phyloP scores from a whole-genome alignment of 2,888 invertebrate genomes.

The Sialis lutaria region DNA sequence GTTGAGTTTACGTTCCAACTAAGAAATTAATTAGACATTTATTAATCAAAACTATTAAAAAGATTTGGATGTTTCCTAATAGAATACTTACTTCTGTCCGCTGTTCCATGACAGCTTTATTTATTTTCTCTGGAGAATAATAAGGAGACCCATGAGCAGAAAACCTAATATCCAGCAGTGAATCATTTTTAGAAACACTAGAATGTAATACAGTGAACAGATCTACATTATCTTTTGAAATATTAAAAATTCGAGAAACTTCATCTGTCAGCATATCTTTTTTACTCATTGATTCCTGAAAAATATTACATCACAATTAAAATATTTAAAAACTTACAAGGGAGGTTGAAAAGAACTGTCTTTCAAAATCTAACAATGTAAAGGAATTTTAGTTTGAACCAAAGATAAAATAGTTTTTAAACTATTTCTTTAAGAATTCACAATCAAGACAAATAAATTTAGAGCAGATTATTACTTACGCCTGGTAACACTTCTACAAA shows the following conservation, averaged over 20 bases:
- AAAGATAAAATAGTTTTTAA: background rate
- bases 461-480: constrained; percentile 19
- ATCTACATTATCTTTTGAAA: constrained; percentile 69
- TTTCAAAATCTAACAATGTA: constrained; percentile 1
- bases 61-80: background rate
- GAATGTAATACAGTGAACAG: constrained; percentile 79
- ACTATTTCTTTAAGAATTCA: background rate
- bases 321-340: no score
- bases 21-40: constrained; percentile 12
- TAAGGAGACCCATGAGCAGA: constrained; percentile 91
- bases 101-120: constrained; percentile 62
- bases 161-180: constrained; percentile 69
- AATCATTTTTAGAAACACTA: constrained; percentile 34
- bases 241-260: constrained; percentile 55
- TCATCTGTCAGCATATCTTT: constrained; percentile 44
- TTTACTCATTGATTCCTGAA: constrained; percentile 30
- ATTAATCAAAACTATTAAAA: constrained; percentile 3
- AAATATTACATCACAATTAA: no score
- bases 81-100: constrained; percentile 37
- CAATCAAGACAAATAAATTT: background rate
- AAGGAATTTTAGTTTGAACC: background rate
- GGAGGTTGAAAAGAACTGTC: constrained; percentile 15
- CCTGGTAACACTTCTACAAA: constrained; percentile 48
- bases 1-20: constrained; percentile 52
- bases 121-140: constrained; percentile 72